Evolutionary conservation across 2,113 vertebrate species (phyloP).

Genomic region (Oreamnos americanus): DNA sequence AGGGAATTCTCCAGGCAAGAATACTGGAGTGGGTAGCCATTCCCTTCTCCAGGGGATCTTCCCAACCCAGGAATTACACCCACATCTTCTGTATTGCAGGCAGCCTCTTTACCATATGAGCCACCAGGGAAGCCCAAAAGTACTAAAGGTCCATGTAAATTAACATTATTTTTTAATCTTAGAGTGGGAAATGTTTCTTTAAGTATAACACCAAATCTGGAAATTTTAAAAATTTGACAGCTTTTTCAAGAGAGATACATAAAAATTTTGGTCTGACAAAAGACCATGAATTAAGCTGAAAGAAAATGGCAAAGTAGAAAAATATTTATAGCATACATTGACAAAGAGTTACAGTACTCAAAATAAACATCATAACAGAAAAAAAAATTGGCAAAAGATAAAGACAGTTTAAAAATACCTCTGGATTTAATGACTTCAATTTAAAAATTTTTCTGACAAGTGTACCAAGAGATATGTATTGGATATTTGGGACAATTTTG

Average conservation of each 20-base stretch:
- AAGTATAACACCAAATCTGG: not conserved
- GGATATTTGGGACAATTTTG: slow-evolving; percentile 12
- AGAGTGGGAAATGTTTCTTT: not conserved
- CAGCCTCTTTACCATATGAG: not conserved
- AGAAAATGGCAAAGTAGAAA: slow-evolving; percentile 22
- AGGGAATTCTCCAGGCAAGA: not conserved
- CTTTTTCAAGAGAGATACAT: not conserved
- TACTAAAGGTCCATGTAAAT: not conserved
- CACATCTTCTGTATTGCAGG: not conserved
- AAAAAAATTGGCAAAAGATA: slow-evolving; percentile 8
- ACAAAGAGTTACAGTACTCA: not conserved
- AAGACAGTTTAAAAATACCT: not conserved
- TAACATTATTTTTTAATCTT: not conserved
- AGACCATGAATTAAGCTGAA: not conserved
- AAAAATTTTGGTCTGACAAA: not conserved
- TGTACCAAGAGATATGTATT: not conserved
- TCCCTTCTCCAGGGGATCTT: not conserved
- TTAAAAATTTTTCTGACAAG: not conserved
- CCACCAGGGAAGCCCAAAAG: not conserved
- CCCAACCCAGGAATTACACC: not conserved
- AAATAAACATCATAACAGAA: not conserved
- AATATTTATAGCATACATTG: not conserved
- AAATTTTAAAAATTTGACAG: not conserved
- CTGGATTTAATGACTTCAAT: not conserved
- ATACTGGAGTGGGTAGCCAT: not conserved